These are phyloP conservation scores for Orthonyx spaldingii DNA, from an alignment of 2,113 vertebrate species.

Conservation along the genomic window DNA sequence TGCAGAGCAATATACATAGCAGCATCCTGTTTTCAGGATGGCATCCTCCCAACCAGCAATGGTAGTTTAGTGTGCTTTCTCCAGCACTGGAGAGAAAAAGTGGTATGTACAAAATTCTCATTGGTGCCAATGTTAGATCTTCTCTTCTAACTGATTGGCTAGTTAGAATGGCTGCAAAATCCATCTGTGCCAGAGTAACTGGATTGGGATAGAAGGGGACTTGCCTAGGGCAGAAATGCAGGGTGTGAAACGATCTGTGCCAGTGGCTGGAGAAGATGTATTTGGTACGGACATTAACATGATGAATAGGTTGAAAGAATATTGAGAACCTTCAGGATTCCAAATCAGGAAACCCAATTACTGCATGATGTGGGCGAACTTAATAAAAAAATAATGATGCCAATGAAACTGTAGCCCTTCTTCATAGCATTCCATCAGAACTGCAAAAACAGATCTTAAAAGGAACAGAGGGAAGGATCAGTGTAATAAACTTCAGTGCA, in stretches of 20 bases:
- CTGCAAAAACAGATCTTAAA: neutral
- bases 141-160: neutral
- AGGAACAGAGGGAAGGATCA: neutral
- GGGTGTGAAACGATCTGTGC: neutral
- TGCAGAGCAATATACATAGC: neutral
- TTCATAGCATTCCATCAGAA: neutral
- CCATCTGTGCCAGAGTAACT: neutral
- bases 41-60: neutral
- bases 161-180: neutral
- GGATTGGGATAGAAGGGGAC: neutral
- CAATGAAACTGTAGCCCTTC: neutral
- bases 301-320: neutral
- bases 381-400: neutral
- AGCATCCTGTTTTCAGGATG: neutral
- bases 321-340: neutral
- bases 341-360: slow-evolving; percentile 7
- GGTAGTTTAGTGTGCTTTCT: neutral
- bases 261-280: neutral
- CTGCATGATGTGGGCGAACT: neutral
- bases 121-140: neutral
- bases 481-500: neutral
- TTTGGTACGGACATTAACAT: neutral
- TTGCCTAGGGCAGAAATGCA: neutral
- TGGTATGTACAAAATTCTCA: neutral
- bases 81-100: neutral